phyloP scores from a whole-genome alignment of 2,797 vertebrate genomes.

The Rhinoraja longicauda region DNA sequence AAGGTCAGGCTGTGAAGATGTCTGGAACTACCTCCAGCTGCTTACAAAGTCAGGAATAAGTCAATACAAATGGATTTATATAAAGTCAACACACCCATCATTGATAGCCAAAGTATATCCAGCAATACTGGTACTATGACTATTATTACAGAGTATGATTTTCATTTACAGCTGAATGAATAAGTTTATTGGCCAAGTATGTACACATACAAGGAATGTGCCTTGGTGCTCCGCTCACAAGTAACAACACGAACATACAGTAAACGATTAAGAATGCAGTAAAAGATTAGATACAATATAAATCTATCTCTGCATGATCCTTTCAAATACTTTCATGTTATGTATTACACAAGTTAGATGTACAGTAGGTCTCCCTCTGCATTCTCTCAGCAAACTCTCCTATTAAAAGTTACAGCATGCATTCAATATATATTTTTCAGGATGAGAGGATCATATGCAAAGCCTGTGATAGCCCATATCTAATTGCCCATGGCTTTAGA shows the following conservation, averaged over 20 bases:
- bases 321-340: not conserved
- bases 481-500: too few species aligned
- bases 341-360: not conserved
- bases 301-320: not conserved
- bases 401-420: not conserved
- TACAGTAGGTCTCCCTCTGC: not conserved
- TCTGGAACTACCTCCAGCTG: not conserved
- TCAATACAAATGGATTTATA: not conserved
- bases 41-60: not conserved
- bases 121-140: not conserved
- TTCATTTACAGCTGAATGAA: not conserved
- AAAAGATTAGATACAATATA: too few species aligned
- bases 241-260: too few species aligned
- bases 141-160: not conserved
- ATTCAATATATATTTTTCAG: not conserved
- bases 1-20: not conserved
- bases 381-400: not conserved
- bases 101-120: not conserved
- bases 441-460: too few species aligned
- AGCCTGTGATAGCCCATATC: too few species aligned
- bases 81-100: not conserved
- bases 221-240: too few species aligned
- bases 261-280: too few species aligned
- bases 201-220: too few species aligned
- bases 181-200: too few species aligned